Evolutionary conservation across 2,888 invertebrate species (phyloP).

Genomic region (Eilema griseolum): DNA sequence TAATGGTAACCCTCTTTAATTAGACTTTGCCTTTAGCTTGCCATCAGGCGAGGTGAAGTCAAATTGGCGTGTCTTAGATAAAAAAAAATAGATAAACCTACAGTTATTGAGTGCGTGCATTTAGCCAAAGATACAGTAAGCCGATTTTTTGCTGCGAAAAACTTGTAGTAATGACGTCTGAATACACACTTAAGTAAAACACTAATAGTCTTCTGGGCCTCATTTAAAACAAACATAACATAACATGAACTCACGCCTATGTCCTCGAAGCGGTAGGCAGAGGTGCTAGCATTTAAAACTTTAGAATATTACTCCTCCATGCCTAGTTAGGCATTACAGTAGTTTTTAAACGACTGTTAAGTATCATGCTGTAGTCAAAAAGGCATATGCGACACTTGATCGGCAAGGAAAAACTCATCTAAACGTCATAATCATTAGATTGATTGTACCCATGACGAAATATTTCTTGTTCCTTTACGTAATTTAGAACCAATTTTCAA

Average conservation of each 20-base stretch:
- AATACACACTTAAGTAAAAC: background rate
- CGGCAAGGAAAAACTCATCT: background rate
- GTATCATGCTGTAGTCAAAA: background rate
- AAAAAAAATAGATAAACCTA: too few species aligned
- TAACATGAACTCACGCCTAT: too few species aligned
- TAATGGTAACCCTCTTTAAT: too few species aligned
- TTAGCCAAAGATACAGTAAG: too few species aligned
- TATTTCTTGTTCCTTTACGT: background rate
- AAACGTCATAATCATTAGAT: background rate
- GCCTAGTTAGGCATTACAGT: background rate
- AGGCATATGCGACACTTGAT: background rate
- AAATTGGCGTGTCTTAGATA: too few species aligned
- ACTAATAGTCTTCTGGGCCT: background rate
- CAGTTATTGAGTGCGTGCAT: too few species aligned
- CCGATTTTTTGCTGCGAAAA: too few species aligned
- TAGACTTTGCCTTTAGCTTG: too few species aligned
- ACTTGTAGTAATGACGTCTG: background rate
- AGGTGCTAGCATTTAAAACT: too few species aligned
- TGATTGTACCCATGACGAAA: background rate
- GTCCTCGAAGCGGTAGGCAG: too few species aligned
- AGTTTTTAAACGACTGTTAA: background rate
- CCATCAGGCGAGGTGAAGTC: too few species aligned
- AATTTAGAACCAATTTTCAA: background rate
- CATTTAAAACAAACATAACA: constrained; percentile 10
- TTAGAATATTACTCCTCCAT: background rate